These are phyloP conservation scores for Drosophila eugracilis DNA, from an alignment of 1,140 invertebrate species.

Conservation along the genomic window DNA sequence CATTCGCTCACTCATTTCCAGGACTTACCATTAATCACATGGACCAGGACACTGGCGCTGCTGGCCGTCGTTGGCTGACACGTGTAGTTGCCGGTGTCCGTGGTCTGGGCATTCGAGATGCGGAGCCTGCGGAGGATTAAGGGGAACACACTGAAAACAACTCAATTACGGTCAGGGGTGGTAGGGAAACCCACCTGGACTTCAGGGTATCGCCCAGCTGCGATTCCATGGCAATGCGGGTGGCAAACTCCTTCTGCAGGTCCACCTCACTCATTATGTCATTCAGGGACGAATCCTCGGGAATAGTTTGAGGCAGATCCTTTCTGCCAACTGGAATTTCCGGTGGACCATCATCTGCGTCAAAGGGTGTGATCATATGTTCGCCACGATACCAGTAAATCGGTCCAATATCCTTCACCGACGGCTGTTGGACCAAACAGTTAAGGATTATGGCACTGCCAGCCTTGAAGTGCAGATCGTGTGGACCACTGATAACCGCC, in stretches of 20 bases:
- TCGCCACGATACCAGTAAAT: conserved; percentile 93
- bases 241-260: conserved; percentile 68
- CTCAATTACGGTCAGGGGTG: conserved; percentile 25
- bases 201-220: conserved; percentile 78
- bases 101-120: conserved; percentile 87
- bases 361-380: conserved; percentile 77
- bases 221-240: conserved; percentile 80
- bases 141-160: conserved; percentile 10
- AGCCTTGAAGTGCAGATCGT: conserved; percentile 93
- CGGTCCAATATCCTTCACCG: conserved; percentile 92
- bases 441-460: conserved; percentile 92
- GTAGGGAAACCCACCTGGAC: conserved; percentile 58
- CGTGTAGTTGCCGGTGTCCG: conserved; percentile 94
- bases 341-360: conserved; percentile 73
- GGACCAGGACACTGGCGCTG: conserved; percentile 92
- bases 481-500: conserved; percentile 91
- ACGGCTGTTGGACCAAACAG: conserved; percentile 91
- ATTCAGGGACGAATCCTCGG: conserved; percentile 36
- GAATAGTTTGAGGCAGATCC: background rate
- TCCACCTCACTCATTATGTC: conserved; percentile 63
- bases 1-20: conserved; percentile 12
- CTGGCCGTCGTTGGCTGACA: conserved; percentile 92
- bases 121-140: conserved; percentile 56
- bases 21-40: conserved; percentile 93
- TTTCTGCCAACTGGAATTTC: background rate